phyloP scores from a whole-genome alignment of 2,113 vertebrate genomes.

The Corythornis cristatus region DNA sequence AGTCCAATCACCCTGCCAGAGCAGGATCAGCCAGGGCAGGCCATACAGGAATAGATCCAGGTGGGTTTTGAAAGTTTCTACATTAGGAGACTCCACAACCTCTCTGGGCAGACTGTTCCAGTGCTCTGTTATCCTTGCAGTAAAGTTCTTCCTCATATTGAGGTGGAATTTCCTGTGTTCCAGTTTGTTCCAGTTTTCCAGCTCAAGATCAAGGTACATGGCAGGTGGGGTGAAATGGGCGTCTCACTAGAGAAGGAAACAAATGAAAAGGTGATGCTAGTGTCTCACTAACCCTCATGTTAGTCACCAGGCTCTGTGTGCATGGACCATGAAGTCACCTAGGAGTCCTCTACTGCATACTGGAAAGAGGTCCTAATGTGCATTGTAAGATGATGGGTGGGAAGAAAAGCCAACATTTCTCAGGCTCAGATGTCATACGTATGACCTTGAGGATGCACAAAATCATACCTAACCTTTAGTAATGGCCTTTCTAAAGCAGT shows the following conservation, averaged over 20 bases:
- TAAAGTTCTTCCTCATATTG: too few species aligned
- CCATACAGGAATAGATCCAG: too few species aligned
- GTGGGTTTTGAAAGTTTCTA: too few species aligned
- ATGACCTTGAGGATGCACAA: neutral
- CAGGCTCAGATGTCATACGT: neutral
- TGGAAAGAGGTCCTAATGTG: neutral
- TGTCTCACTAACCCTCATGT: neutral
- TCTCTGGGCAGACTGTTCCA: too few species aligned
- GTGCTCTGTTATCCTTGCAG: too few species aligned
- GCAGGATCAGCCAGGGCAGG: too few species aligned
- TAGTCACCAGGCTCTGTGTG: neutral
- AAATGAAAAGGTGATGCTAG: neutral
- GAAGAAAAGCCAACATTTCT: neutral
- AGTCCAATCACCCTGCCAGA: too few species aligned
- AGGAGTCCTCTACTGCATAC: neutral
- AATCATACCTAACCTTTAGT: neutral
- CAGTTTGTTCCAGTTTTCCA: too few species aligned
- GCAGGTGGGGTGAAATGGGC: neutral
- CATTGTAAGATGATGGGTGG: neutral
- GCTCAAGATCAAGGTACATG: neutral
- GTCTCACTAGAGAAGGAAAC: neutral
- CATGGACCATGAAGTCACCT: neutral
- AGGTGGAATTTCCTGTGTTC: too few species aligned
- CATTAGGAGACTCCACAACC: too few species aligned
- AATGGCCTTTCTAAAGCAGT: neutral